A percentile compares a stretch with the other conserved stretches of the same genome.
Conservation (phyloP, 2,888 invertebrate species). For the Pelosia muscerda region DNA sequence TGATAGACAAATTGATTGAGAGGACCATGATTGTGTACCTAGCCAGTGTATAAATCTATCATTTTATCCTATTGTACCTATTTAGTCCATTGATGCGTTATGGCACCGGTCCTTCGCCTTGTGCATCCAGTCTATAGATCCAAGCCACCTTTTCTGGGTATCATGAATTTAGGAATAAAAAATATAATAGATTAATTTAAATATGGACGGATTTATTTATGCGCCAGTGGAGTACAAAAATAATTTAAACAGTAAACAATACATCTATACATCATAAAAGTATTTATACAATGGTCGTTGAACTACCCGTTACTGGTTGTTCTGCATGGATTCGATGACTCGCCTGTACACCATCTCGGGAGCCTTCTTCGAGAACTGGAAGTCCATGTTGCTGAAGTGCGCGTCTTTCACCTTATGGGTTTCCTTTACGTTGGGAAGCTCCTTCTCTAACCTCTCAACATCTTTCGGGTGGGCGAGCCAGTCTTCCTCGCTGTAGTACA, state of each 20-base stretch:
- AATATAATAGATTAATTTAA: slow-evolving; percentile 5
- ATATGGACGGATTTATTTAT: slow-evolving; percentile 68
- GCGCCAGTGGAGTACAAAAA: slow-evolving; percentile 58
- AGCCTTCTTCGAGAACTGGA: slow-evolving; percentile 76
- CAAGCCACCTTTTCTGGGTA: background rate
- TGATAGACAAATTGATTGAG: too few species aligned
- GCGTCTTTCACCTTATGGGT: slow-evolving; percentile 85
- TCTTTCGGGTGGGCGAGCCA: slow-evolving; percentile 89
- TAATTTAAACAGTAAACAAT: slow-evolving; percentile 54
- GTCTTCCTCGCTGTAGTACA: slow-evolving; percentile 87
- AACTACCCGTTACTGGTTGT: slow-evolving; percentile 40
- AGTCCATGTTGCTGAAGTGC: slow-evolving; percentile 80
- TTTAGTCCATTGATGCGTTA: too few species aligned
- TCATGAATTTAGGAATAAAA: background rate
- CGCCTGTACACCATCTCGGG: slow-evolving; percentile 71
- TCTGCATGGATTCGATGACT: slow-evolving; percentile 71
- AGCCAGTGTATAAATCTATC: too few species aligned
- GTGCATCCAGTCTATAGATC: too few species aligned
- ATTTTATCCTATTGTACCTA: too few species aligned
- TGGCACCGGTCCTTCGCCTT: too few species aligned
- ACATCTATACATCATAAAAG: slow-evolving; percentile 49
- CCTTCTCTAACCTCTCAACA: slow-evolving; percentile 83
- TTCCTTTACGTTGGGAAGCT: slow-evolving; percentile 86
- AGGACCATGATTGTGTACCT: too few species aligned
- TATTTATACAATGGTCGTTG: slow-evolving; percentile 43